Evolutionary conservation across 2,888 invertebrate genomes (phyloP), one percentile per base, ranked within the genome.

Genomic region (Galerucella pusilla): DNA sequence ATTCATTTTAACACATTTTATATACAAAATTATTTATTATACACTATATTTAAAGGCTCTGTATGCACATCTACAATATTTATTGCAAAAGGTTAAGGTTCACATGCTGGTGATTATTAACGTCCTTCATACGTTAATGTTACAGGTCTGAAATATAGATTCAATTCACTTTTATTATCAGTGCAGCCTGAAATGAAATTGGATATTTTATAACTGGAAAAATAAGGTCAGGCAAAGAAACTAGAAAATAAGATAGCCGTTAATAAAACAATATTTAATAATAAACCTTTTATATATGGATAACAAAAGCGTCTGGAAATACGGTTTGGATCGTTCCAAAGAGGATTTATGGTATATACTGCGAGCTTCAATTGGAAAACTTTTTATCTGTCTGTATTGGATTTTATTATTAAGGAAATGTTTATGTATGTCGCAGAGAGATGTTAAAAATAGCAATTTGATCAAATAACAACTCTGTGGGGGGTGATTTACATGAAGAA

Each of bases 81-180:
- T 57, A 57, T 57, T 57, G 57, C 20, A 9, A 16, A 16, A 57
- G 16, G 57, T 57, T 57, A 16, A 16, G 20, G 16, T 57, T 57
- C 20, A n/a, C 16, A 16, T 57, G 57, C 2, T 7, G 11, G 10
- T 20, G 57, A 57, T 57, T 57, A 16, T 57, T n/a, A 57, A 57
- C 20, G 57, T 10, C 20, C 14, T n/a, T 54, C 7, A n/a, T 54
- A 54, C n/a, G n/a, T 57, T 57, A 16, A 16, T 11, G 11, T 16
- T 20, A 57, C 57, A 57, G 57, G 20, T 57, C 10, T 57, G 9
- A 57, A 57, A 57, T 57, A 57, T 57, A 57, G 54, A 57, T 57
- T 57, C 20, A 57, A 57, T 57, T 57, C 57, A 20, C 9, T 57
- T 20, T 57, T 57, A 57, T 57, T 57, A 57, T 57, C 20, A 57